Percentiles rank a stretch among this genome's conserved stretches.
Evolutionary conservation across 1,140 invertebrate species (phyloP).

Genomic region (Bactericera cockerelli): DNA sequence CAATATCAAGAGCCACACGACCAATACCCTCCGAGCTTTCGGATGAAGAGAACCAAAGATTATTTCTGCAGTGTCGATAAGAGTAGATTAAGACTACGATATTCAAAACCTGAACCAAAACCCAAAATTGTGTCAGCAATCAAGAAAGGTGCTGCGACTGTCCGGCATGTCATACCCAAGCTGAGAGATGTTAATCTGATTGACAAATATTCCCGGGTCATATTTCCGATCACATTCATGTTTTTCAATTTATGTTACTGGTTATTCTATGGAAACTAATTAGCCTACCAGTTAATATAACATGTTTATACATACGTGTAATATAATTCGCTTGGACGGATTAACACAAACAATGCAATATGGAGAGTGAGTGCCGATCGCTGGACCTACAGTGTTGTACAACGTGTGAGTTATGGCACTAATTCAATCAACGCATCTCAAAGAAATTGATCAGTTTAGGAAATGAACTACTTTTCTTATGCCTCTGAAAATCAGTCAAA

Average conservation of each 20-base stretch:
- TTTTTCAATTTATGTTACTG: constrained; percentile 88
- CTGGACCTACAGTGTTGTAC: too few relatives aligned
- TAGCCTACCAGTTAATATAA: too few relatives aligned
- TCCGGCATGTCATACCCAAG: constrained; percentile 71
- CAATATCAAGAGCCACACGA: constrained; percentile 33
- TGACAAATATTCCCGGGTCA: constrained; percentile 85
- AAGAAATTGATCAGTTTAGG: too few relatives aligned
- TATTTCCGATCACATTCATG: constrained; percentile 88
- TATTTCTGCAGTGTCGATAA: not conserved
- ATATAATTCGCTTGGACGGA: too few relatives aligned
- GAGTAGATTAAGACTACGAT: not conserved
- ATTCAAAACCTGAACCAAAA: constrained; percentile 22
- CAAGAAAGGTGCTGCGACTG: constrained; percentile 54
- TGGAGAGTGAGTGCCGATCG: too few relatives aligned
- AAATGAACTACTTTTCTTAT: too few relatives aligned
- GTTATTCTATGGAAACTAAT: constrained; percentile 60
- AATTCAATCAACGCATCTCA: too few relatives aligned
- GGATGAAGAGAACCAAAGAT: constrained; percentile 43
- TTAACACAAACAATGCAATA: too few relatives aligned
- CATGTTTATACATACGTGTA: too few relatives aligned
- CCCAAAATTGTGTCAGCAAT: constrained; percentile 62
- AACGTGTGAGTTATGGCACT: too few relatives aligned
- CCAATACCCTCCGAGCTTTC: constrained; percentile 63
- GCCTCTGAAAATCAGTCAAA: too few relatives aligned
- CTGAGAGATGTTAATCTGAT: constrained; percentile 96